Base-by-base conservation (phyloP, 2,888 invertebrate species). In the Andrena fulva region DNA sequence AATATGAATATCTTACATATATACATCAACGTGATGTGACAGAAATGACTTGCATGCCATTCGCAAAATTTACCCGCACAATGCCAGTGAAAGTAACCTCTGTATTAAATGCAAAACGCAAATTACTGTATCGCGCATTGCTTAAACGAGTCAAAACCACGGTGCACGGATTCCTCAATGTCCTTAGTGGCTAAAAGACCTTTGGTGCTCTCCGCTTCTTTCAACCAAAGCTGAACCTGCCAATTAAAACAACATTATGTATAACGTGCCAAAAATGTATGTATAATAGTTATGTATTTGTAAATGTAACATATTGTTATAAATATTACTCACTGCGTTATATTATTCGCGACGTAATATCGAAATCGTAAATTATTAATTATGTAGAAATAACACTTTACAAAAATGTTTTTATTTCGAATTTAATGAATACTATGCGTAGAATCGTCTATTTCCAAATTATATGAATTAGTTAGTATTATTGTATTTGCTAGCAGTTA, bases 141-240 rank as follows among this genome's bases (percentile, higher is more conserved):
- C 42, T 92, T 92, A 52, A 85, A 86, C 16, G 83, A 84, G 8
- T 92, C 89, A 12, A 89, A 73, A 33, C 85, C 62, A 66, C 87
- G 85, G 35, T 87, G 89, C 31, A 77, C 56, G 0, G 84, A 77
- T 54, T 85, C 82, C 72, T 85, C 86, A 16, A 93, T 91, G 52
- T 91, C 89, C 77, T 89, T 91, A 1, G 93, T 92, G 29, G 92
- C 91, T 60, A 95, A 89, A 70, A 95, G 94, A 63, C 94, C 94
- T 87, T 95, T 95, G 16, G 95, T 95, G 90, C 95, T 95, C 91
- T 96, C 95, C 0, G 95, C 96, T 90, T 95, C 95, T 82, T 95
- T 95, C 92, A 96, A 94, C 96, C 96, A 96, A 62, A 93, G 92
- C 77, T 95, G 94, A 70, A 95, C 90, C 95, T 95, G 86, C 66